Evolutionary conservation across 2,888 invertebrate species (phyloP), one percentile per base, ranked within the genome.

Genomic region (Myopa testacea): DNA sequence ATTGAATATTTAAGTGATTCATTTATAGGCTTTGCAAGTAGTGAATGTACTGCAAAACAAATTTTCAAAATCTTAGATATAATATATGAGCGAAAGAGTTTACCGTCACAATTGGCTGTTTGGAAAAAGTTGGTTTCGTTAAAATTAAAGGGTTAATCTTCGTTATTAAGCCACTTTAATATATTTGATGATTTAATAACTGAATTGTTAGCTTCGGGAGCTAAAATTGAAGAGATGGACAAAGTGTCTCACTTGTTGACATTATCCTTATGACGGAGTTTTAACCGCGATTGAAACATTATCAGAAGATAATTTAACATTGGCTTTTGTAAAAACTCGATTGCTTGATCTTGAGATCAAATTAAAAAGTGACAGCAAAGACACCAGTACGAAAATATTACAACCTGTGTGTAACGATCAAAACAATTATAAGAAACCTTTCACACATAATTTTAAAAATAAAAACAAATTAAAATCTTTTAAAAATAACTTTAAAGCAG

Each of bases 1-100:
- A 79, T 81, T 67, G 78, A 80, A 71, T 80, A 71, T 77, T 74
- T 80, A 63, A 75, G 75, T 75, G 80, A 80, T 60, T 80, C 76
- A 4, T 81, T 78, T 75, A 79, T 79, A n/a, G 72, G 69, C 3
- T 77, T 80, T 78, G 81, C 80, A 67, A 77, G 19, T n/a, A 45
- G 37, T 52, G 78, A 76, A n/a, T 45, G 40, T 38, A 76, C 63
- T n/a, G 78, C 80, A 71, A 79, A 79, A 68, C 34, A 80, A 78
- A 80, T 79, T 68, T 78, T 81, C 26, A 60, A 34, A 12, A 80
- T 78, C 69, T 76, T 79, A 19, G 78, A 79, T 52, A 60, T 77
- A 14, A 80, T 80, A 26, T 80, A 80, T 62, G 78, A 79, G 50
- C 60, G 78, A 73, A 80, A 78, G 55, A 81, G 79, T 71, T 73